Evolutionary conservation across 2,113 vertebrate genomes (phyloP), one percentile per base, ranked within the genome.

Genomic region (Rattus rattus): DNA sequence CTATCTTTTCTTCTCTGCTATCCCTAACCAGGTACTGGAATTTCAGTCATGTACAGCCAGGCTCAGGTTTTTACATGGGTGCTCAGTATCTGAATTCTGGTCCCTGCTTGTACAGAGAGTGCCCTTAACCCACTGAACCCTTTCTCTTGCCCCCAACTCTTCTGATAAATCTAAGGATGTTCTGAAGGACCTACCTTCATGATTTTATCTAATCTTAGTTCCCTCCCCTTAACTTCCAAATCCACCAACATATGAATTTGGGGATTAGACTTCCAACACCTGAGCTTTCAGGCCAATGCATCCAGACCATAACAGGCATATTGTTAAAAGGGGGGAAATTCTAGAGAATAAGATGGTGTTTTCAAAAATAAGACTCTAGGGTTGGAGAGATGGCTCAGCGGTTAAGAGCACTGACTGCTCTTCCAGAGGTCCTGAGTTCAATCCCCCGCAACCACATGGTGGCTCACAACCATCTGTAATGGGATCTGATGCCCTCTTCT

Each of bases 301-400:
- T 47, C 79, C 52, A 79, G 65, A 94, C 20, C 76, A 94, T 1
- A 75, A 36, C 49, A 91, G 63, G 67, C n/a, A 90, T 30, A 76
- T 26, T 39, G 54, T 72, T 92, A 72, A 56, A 89, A 79, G 61
- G 39, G 56, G 73, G 61, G 76, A 20, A 49, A 77, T 24, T 75
- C 59, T 36, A 4, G 19, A 81, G 36, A 76, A 59, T 26, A 89
- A 36, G 26, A 39, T 56, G 19, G 30, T 73, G 5, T 90, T 92
- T 90, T 91, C 13, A 93, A 77, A 91, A 94, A 87, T 73, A 96
- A 20, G 22, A 52, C 30, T 61, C 30, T 43, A 43, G 43, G 43
- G 43, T 43, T 43, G 43, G 43, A 43, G 43, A 43, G 43, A 43
- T 43, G 43, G 43, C 43, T 43, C 43, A 43, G 43, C 43, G 43